Conservation (phyloP, 2,113 vertebrate genomes). For the Heterotis niloticus region DNA sequence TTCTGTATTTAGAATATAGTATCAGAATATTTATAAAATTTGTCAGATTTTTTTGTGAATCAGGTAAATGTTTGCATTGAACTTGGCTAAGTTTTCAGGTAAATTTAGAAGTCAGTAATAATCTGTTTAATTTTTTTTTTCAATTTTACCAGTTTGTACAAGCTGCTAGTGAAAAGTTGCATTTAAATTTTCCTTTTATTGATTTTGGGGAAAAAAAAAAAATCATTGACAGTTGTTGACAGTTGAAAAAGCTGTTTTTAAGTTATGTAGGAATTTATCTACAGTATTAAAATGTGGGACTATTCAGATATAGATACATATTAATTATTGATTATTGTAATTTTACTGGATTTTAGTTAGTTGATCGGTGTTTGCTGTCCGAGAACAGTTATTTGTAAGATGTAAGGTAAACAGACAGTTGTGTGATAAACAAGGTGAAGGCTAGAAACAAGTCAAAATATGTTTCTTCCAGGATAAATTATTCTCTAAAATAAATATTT, state of each 20-base stretch:
- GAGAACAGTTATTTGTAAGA: slow-evolving; percentile 36
- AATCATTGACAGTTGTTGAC: slow-evolving; percentile 14
- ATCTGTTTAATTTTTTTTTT: slow-evolving; percentile 60
- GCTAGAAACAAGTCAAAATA: slow-evolving; percentile 51
- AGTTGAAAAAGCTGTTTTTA: slow-evolving; percentile 66
- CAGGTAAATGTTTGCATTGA: slow-evolving; percentile 53
- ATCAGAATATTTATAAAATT: slow-evolving; percentile 57
- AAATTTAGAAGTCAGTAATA: slow-evolving; percentile 54
- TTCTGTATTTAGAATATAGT: slow-evolving; percentile 71
- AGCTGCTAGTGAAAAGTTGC: slow-evolving; percentile 69
- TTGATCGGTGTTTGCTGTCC: slow-evolving; percentile 61
- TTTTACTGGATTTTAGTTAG: slow-evolving; percentile 59
- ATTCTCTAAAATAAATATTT: slow-evolving; percentile 69
- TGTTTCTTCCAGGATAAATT: slow-evolving; percentile 61
- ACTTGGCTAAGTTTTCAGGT: slow-evolving; percentile 58
- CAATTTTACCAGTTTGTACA: slow-evolving; percentile 64
- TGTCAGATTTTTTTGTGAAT: slow-evolving; percentile 50
- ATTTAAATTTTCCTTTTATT: slow-evolving; percentile 61
- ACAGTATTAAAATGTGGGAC: slow-evolving; percentile 65
- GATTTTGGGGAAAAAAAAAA: slow-evolving; percentile 57
- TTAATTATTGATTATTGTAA: slow-evolving; percentile 59
- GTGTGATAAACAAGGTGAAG: slow-evolving; percentile 57
- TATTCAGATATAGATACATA: slow-evolving; percentile 60
- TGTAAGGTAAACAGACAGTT: slow-evolving; percentile 41
- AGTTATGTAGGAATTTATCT: slow-evolving; percentile 67